These are phyloP conservation scores for Leptobrachium leishanense DNA, from an alignment of 2,113 vertebrate species.

Conservation along the genomic window DNA sequence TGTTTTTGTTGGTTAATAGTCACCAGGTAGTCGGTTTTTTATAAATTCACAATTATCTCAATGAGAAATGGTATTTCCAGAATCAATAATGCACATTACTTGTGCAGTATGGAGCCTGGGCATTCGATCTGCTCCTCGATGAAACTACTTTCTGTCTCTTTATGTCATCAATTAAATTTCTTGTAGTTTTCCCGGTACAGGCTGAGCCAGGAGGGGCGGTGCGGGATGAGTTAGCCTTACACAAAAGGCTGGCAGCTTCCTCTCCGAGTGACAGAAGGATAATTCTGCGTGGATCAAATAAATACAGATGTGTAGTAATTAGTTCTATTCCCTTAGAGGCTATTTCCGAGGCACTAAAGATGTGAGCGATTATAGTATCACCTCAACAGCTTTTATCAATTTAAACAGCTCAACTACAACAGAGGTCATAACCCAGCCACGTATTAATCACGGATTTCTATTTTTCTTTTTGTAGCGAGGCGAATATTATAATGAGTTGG, in stretches of 20 bases:
- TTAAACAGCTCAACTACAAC: slow-evolving; percentile 92
- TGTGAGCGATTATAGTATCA: slow-evolving; percentile 90
- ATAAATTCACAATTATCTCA: not conserved
- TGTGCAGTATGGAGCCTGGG: not conserved
- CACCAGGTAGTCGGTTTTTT: not conserved
- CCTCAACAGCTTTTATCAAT: slow-evolving; percentile 97
- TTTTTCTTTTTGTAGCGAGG: not conserved
- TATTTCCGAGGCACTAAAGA: slow-evolving; percentile 92
- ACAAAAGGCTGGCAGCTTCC: slow-evolving; percentile 87
- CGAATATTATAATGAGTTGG: slow-evolving; percentile 10
- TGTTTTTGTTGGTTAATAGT: not conserved
- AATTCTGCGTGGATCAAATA: slow-evolving; percentile 98
- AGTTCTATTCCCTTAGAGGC: slow-evolving; percentile 98
- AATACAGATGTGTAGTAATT: slow-evolving; percentile 99
- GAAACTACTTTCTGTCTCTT: slow-evolving; percentile 56
- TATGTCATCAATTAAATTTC: slow-evolving; percentile 87
- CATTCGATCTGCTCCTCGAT: slow-evolving; percentile 16
- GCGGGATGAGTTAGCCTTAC: slow-evolving; percentile 91
- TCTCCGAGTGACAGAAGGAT: slow-evolving; percentile 96
- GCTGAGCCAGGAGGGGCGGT: slow-evolving; percentile 84
- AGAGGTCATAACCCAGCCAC: slow-evolving; percentile 92
- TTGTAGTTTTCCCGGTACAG: slow-evolving; percentile 82
- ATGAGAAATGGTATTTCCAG: not conserved
- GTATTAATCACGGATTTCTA: slow-evolving; percentile 83
- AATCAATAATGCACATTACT: not conserved